Evolutionary conservation across 2,888 invertebrate species (phyloP), one percentile per base, ranked within the genome.

Genomic region (Netelia virgata): DNA sequence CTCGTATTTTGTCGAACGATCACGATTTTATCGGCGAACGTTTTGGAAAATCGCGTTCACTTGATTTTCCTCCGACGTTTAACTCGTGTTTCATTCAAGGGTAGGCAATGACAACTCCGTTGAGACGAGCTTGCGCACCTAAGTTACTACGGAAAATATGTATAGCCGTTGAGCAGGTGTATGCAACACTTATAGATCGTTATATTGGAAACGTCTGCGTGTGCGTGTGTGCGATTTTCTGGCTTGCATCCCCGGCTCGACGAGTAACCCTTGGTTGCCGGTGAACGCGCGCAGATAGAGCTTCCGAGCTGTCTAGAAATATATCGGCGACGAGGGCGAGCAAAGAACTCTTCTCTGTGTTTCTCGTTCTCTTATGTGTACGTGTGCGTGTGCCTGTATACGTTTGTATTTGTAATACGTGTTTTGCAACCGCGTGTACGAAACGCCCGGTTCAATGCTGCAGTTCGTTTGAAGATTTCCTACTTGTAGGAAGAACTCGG

Each of bases 81-180:
- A 23, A 55, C 69, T 41, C 59, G 47, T 68, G 63, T 59, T 83
- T 86, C 82, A 87, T 87, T 87, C 86, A 87, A 87, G 86, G 86
- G 86, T 87, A 87, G 72, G 84, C 86, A 87, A 87, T 87, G 86
- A 87, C 86, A 86, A 84, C 79, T 80, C 69, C 47, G 79, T 86
- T 72, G 70, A 73, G 36, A 77, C 78, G 75, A 61, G 83, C 16
- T 70, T 66, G 84, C 82, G 82, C 78, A 61, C 59, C 73, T 47
- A 75, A 66, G 53, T 47, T 64, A 41, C 20, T 63, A 53, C 55
- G 14, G 50, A 70, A 82, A 61, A 84, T 78, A 70, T 41, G 14
- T 53, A 57, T 57, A 47, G 18, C 50, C 55, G 50, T 16, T 14
- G 68, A 9, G 16, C 36, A 73, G 18, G 66, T 57, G 41, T 23